These are phyloP conservation scores for Choreutis nemorana DNA, from an alignment of 2,888 invertebrate genomes.

Conservation along the genomic window DNA sequence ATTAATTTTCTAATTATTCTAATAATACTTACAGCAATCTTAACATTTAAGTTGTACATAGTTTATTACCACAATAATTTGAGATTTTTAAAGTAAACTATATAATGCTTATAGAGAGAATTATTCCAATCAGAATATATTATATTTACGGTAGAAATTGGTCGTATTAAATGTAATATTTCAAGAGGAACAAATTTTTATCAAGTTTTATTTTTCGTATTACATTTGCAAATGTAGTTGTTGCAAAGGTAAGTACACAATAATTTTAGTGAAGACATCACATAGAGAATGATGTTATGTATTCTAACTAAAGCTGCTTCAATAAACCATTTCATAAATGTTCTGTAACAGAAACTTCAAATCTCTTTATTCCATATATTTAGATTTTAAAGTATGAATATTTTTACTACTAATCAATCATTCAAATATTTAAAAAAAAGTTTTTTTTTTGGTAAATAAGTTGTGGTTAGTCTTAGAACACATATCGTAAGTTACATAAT, in stretches of 20 bases:
- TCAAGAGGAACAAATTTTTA: too few species aligned
- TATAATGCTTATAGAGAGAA: conserved; percentile 60
- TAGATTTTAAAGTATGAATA: too few species aligned
- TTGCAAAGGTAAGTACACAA: neutral
- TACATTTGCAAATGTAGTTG: neutral
- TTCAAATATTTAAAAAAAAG: too few species aligned
- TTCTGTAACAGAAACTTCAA: too few species aligned
- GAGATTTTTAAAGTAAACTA: conserved; percentile 56
- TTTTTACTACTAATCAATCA: too few species aligned
- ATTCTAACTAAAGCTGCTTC: too few species aligned
- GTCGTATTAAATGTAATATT: conserved; percentile 24
- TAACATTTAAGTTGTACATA: conserved; percentile 60
- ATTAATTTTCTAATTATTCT: conserved; percentile 62
- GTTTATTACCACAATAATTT: conserved; percentile 62
- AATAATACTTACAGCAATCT: conserved; percentile 66
- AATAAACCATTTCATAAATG: too few species aligned
- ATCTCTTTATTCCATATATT: too few species aligned
- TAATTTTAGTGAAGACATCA: neutral
- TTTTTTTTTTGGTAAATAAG: too few species aligned
- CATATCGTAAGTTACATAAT: too few species aligned
- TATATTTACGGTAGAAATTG: conserved; percentile 28
- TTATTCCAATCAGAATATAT: conserved; percentile 48
- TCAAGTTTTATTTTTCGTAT: neutral
- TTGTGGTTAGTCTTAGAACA: too few species aligned
- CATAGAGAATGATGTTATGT: neutral